Conservation (phyloP, 1,140 invertebrate genomes). For the Globodera rostochiensis region DNA sequence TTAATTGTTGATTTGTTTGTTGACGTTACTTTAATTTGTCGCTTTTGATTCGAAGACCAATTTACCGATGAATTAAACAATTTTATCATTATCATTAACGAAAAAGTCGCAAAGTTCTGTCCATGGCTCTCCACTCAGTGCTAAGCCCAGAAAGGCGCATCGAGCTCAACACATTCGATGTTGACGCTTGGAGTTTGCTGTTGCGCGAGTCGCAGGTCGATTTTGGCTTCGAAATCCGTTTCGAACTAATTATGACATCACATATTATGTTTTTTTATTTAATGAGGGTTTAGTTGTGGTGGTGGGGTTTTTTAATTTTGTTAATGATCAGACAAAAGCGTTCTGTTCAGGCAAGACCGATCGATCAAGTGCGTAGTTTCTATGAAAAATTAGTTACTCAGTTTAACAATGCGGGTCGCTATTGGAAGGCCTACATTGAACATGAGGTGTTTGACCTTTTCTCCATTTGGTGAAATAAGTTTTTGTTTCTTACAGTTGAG, state of each 20-base stretch:
- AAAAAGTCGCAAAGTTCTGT: neutral
- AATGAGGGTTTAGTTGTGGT: too few species aligned
- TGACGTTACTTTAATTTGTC: neutral
- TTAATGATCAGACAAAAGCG: neutral
- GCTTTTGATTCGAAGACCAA: neutral
- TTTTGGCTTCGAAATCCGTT: too few species aligned
- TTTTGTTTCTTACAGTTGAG: slow-evolving; percentile 71
- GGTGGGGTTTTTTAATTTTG: neutral
- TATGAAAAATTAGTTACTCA: slow-evolving; percentile 90
- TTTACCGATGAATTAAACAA: neutral
- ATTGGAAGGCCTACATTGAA: slow-evolving; percentile 99
- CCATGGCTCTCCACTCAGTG: slow-evolving; percentile 3
- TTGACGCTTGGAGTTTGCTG: slow-evolving; percentile 54
- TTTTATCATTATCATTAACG: neutral
- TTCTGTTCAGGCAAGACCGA: slow-evolving; percentile 76
- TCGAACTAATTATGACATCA: too few species aligned
- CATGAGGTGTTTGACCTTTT: slow-evolving; percentile 73
- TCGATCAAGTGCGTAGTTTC: slow-evolving; percentile 84
- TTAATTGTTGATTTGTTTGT: neutral
- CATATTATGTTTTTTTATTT: too few species aligned
- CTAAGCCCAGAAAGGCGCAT: slow-evolving; percentile 49
- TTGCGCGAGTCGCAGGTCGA: slow-evolving; percentile 49
- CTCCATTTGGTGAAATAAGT: slow-evolving; percentile 69
- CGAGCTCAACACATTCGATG: slow-evolving; percentile 53
- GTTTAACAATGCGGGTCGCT: slow-evolving; percentile 92